A percentile compares a stretch with the other conserved stretches of the same genome.
phyloP scores from a whole-genome alignment of 2,797 vertebrate genomes.

The Psittacula echo region DNA sequence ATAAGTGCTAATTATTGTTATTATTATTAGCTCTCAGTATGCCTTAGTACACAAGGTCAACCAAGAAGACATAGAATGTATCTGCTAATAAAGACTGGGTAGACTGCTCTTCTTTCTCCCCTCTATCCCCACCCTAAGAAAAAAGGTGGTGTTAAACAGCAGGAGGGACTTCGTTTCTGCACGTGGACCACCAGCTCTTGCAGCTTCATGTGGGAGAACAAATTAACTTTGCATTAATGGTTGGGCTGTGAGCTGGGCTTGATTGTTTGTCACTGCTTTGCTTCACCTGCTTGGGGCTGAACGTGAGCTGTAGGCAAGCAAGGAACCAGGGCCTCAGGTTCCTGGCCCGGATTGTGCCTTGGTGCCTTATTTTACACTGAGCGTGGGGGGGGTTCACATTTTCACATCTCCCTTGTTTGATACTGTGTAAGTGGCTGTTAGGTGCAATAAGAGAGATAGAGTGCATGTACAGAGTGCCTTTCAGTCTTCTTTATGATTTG shows the following conservation, averaged over 20 bases:
- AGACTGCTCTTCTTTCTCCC: background rate
- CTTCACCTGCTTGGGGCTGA: background rate
- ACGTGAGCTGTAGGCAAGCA: rapidly evolving
- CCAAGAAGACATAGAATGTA: background rate
- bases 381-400: background rate
- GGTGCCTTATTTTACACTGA: background rate
- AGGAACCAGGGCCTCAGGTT: background rate
- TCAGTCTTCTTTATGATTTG: background rate
- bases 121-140: background rate
- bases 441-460: background rate
- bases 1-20: slow-evolving; percentile 62
- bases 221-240: background rate
- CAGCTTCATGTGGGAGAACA: background rate
- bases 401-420: background rate
- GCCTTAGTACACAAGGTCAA: slow-evolving; percentile 46
- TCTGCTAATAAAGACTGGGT: background rate
- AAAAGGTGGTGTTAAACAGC: background rate
- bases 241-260: background rate
- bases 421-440: background rate
- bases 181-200: background rate
- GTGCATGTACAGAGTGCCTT: background rate
- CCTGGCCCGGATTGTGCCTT: background rate
- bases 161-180: background rate
- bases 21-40: slow-evolving; percentile 34
- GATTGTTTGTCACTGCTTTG: background rate